Base-by-base conservation (phyloP, 2,888 invertebrate species). In the Dysmachus trigonus region DNA sequence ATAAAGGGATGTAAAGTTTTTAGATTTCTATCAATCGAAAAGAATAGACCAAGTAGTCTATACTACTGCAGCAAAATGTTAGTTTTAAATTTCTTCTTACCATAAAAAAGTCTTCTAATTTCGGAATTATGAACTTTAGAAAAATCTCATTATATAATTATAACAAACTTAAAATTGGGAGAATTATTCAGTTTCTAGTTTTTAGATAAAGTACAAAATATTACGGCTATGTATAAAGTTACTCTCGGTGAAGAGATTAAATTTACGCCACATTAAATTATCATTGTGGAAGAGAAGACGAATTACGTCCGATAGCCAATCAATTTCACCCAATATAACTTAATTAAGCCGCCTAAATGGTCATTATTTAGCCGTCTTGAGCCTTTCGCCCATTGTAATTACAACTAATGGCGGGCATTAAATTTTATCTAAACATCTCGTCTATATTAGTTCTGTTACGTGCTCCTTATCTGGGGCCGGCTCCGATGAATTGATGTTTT, bases 381-480 rank as follows among this genome's bases (percentile, higher is more conserved):
- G 31, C 53, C 81, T 53, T 53, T 81, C 31, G 53, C 33, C 31
- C 81, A 62, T 31, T 62, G 81, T 81, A 81, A 81, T 81, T 81
- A 81, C 81, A 81, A 81, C 81, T 81, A 81, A 81, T 81, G 31
- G 81, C 62, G 31, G n/a, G 31, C 53, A 53, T 81, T 81, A 81
- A 81, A 53, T 81, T 81, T 81, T 81, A 81, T 81, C 81, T 81
- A 81, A 47, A 81, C 81, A 81, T 81, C 81, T 53, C 27, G 31
- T 53, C 51, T 22, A 62, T 81, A 81, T 81, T 81, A 81, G 81
- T 53, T 27, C 81, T 22, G 62, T 18, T 53, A 81, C 81, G 81
- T 81, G 81, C 53, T 81, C 62, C 53, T 33, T 53, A 81, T 53
- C 53, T 81, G 30, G 30, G 81, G 73, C 33, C 31, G 72, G 35